Evolutionary conservation across 2,888 invertebrate genomes (phyloP), one percentile per base, ranked within the genome.

Genomic region (Papilio demoleus): DNA sequence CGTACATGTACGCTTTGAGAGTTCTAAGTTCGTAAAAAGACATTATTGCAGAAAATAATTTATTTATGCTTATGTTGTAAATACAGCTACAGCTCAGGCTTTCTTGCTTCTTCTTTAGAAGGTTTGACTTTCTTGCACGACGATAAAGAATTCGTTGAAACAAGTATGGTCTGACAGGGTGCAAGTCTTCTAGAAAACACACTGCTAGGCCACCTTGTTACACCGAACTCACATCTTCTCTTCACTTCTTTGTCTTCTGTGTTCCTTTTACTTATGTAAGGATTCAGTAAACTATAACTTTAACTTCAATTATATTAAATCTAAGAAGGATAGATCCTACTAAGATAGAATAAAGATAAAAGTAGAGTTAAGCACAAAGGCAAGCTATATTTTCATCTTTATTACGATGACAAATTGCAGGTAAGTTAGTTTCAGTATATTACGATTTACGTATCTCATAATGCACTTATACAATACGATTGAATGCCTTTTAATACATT

Each of bases 161-260:
- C 93, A 93, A 93, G 93, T 93, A 93, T 93, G 93, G 93, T 93
- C 93, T 93, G 93, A 93, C 92, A 93, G 93, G 93, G 93, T 93
- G 93, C 92, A 90, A 90, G 85, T 86, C 87, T 88, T 88, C 86
- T 75, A 84, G 90, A 92, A 90, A 93, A 93, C 93, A 93, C 93
- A 88, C 93, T 93, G 93, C 93, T 86, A 93, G 93, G 92, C 93
- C 93, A 93, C 92, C 93, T 93, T 93, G 93, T 79, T 73, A 84
- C 88, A 92, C 86, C 90, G 78, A 76, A 79, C 83, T 86, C 77
- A 70, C 62, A 45, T 65, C 53, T 75, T 70, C 71, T 71, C 67
- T 71, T 61, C 59, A 69, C 68, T 11, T 62, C 66, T 50, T 70
- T 47, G 17, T 27, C 50, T 50, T 50, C 61, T 71, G 67, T 60